A percentile compares a stretch with the other conserved stretches of the same genome.
Conservation (phyloP, 2,888 invertebrate genomes). For the Catocala sponsa region DNA sequence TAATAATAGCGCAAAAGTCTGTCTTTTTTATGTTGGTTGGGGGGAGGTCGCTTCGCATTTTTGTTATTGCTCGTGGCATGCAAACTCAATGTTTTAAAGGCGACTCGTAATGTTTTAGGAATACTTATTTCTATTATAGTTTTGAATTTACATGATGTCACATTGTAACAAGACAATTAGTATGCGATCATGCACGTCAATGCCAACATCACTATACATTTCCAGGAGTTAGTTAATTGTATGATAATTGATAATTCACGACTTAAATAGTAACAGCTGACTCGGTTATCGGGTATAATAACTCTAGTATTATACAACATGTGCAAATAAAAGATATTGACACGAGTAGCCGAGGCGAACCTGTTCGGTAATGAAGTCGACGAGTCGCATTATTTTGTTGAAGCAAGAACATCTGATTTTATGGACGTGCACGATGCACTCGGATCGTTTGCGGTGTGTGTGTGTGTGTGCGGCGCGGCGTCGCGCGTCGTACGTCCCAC, state of each 20-base stretch:
- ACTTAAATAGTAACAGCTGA: constrained; percentile 32
- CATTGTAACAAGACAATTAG: constrained; percentile 7
- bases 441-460: constrained; percentile 31
- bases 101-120: neutral
- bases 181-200: neutral
- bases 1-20: constrained; percentile 82
- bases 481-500: neutral
- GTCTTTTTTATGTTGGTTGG: constrained; percentile 64
- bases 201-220: neutral
- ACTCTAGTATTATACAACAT: constrained; percentile 57
- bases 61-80: constrained; percentile 50
- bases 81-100: constrained; percentile 16
- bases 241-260: constrained; percentile 24
- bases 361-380: constrained; percentile 64
- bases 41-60: constrained; percentile 64
- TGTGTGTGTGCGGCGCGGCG: constrained; percentile 50
- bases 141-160: neutral
- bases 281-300: constrained; percentile 45
- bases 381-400: constrained; percentile 58
- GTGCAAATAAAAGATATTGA: constrained; percentile 58
- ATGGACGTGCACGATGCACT: constrained; percentile 54
- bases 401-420: constrained; percentile 66
- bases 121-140: neutral
- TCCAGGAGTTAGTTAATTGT: constrained; percentile 6
- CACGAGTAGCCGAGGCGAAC: constrained; percentile 57